Base-by-base conservation (phyloP, 1,140 invertebrate species). In the Aphis craccivora region DNA sequence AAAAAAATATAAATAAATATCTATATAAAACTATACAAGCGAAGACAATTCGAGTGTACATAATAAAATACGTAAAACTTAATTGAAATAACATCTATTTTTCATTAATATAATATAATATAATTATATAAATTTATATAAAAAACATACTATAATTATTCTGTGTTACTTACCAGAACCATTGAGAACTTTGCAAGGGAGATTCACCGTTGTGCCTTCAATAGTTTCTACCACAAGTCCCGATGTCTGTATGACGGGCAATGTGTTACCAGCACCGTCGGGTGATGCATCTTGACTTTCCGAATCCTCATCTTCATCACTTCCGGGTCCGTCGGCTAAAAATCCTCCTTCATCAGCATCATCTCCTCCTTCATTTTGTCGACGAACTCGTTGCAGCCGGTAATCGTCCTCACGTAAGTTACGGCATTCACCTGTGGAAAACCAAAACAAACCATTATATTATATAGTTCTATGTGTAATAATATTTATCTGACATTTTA, bases 191-290 rank as follows among this genome's bases (percentile, higher is more conserved):
- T 43, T 84, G 37, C 91, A 93, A 23, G 91, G 91, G 0, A 93
- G 81, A 18, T 84, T 93, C 35, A 93, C 91, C 5, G 91, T 93
- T 9, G 91, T 93, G 81, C 91, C 91, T 23, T 93, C 81, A 11
- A 37, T 30, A 25, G 81, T 40, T 18, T 93, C 76, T 18, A 93
- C n/a, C 3, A 30, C 40, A 20, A 55, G 91, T 5, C 81, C 48
- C 2, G 81, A 51, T 11, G 91, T 93, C 35, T 55, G 5, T 55
- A 93, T 43, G 23, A 2, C 14, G n/a, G 91, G 91, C 35, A n/a
- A 30, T 30, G n/a, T 1, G 7, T 48, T 40, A 20, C 18, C 20
- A 18, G 6, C 43, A 11, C 0, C 48, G 35, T 48, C 76, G 30
- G n/a, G 11, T 3, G 35, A 18, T 40, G 8, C 20, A 20, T 11